phyloP scores from a whole-genome alignment of 1,140 invertebrate species.

The Conopomorpha cramerella region DNA sequence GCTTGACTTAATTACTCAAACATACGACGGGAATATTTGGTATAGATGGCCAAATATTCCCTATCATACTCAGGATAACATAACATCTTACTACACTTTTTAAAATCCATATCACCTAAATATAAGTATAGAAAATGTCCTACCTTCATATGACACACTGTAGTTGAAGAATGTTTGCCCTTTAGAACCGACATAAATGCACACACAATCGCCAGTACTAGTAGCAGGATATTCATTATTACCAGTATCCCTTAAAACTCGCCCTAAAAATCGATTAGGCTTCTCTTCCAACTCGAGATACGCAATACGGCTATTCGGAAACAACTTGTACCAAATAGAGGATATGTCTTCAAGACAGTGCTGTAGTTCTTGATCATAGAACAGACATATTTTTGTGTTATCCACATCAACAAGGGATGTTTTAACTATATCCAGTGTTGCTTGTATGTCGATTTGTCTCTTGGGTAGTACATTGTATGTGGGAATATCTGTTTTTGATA shows the following conservation, averaged over 20 bases:
- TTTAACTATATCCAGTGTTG: slow-evolving; percentile 24
- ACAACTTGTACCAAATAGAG: slow-evolving; percentile 30
- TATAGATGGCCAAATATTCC: no score
- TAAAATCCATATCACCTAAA: slow-evolving; percentile 11
- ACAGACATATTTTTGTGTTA: slow-evolving; percentile 63
- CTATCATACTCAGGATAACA: no score
- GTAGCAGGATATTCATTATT: slow-evolving; percentile 14
- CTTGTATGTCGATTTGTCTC: slow-evolving; percentile 53
- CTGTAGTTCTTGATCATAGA: slow-evolving; percentile 76
- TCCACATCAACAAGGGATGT: slow-evolving; percentile 21
- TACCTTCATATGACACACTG: slow-evolving; percentile 53
- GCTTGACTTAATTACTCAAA: no score
- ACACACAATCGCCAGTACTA: slow-evolving; percentile 27
- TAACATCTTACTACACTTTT: no score
- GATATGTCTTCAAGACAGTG: slow-evolving; percentile 60
- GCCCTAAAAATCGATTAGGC: slow-evolving; percentile 22
- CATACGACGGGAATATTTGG: no score
- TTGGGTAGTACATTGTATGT: slow-evolving; percentile 75
- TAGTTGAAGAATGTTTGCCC: slow-evolving; percentile 61
- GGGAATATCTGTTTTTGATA: slow-evolving; percentile 75
- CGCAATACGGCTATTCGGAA: slow-evolving; percentile 27
- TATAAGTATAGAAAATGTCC: slow-evolving; percentile 1
- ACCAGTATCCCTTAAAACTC: slow-evolving; percentile 21
- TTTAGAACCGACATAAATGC: slow-evolving; percentile 54
- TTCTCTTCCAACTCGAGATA: slow-evolving; percentile 21